Conservation (phyloP, 1,140 invertebrate species). For the Chlorops oryzae region DNA sequence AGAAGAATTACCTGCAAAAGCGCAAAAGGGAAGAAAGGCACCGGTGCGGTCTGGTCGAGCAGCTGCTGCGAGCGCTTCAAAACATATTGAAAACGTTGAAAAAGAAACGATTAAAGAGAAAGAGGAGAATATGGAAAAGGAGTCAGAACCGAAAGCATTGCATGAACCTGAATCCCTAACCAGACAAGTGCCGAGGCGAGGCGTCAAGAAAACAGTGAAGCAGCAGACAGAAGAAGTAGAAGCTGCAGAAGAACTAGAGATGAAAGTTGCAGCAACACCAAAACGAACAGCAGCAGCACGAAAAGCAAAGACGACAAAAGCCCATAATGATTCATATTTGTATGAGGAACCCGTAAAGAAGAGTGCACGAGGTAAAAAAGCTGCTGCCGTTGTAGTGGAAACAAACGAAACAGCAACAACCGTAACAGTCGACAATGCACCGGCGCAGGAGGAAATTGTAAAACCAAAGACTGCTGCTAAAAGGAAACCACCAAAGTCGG, state of each 20-base stretch:
- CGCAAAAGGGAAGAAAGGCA: constrained; percentile 14
- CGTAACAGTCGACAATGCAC: neutral
- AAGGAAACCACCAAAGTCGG: no score
- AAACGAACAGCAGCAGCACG: neutral
- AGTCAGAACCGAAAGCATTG: neutral
- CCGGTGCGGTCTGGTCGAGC: neutral
- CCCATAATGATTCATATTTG: no score
- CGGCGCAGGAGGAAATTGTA: no score
- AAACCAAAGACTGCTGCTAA: no score
- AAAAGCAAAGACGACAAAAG: constrained; percentile 15
- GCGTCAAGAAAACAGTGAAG: neutral
- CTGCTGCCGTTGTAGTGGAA: constrained; percentile 4
- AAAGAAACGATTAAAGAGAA: no score
- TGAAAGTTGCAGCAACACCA: neutral
- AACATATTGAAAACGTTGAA: no score
- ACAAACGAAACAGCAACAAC: constrained; percentile 1
- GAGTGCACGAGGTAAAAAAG: neutral
- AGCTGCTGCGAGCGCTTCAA: no score
- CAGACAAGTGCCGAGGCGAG: no score
- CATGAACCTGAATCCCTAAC: no score
- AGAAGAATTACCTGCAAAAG: no score
- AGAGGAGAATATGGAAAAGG: no score
- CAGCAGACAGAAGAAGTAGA: neutral
- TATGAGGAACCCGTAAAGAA: no score
- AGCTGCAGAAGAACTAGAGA: constrained; percentile 10